Conservation (phyloP, 1,140 invertebrate species). For the Rhynchophorus ferrugineus region DNA sequence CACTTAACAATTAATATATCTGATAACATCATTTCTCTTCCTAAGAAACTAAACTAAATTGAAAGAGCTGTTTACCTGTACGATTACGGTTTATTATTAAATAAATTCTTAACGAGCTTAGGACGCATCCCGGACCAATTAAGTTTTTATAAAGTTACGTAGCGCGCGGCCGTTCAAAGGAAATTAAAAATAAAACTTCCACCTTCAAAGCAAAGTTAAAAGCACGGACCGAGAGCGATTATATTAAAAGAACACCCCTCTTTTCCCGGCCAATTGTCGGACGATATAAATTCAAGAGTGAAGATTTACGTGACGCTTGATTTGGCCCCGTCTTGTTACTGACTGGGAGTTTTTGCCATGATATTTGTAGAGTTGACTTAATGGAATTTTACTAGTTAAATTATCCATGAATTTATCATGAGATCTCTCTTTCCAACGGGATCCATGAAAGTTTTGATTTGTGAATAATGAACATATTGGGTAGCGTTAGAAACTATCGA, state of each 20-base stretch:
- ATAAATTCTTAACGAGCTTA: neutral
- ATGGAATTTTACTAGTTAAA: too few relatives aligned
- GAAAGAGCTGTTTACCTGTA: too few relatives aligned
- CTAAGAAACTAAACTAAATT: too few relatives aligned
- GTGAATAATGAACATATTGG: too few relatives aligned
- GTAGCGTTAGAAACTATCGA: too few relatives aligned
- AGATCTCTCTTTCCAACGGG: too few relatives aligned
- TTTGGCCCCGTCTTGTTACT: conserved; percentile 21
- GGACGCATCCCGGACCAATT: conserved; percentile 8
- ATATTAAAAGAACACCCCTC: conserved; percentile 21
- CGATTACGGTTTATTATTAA: neutral
- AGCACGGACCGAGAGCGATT: conserved; percentile 18
- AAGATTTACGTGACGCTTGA: conserved; percentile 33
- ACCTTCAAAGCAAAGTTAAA: conserved; percentile 22
- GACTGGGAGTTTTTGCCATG: conserved; percentile 10
- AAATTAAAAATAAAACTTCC: conserved; percentile 23
- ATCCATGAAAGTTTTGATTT: too few relatives aligned
- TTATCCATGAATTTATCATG: too few relatives aligned
- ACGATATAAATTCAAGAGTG: conserved; percentile 30
- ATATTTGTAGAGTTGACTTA: too few relatives aligned
- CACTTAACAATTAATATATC: too few relatives aligned
- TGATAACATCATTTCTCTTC: too few relatives aligned
- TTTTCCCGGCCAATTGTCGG: conserved; percentile 14
- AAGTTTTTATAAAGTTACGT: conserved; percentile 22
- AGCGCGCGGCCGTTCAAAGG: conserved; percentile 4